A percentile compares a stretch with the other conserved stretches of the same genome.
Evolutionary conservation across 2,888 invertebrate species (phyloP).

Genomic region (Leptopilina drosophilae): DNA sequence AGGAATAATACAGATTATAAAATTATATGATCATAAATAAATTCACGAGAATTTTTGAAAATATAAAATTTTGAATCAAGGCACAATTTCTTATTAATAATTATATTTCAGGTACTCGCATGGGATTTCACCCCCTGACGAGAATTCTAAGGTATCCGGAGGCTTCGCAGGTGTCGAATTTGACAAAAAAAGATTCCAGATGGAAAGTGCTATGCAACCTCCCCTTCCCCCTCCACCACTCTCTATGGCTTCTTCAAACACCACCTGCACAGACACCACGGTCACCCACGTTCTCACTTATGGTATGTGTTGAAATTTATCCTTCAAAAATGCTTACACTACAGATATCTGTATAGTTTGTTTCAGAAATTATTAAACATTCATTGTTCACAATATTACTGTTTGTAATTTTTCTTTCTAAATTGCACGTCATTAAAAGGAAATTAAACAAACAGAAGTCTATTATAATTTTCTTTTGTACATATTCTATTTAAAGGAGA

Average conservation of each 20-base stretch:
- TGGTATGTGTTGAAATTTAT: constrained; percentile 73
- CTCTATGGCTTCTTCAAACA: constrained; percentile 49
- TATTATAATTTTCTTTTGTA: too few relatives aligned
- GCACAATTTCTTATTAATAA: constrained; percentile 8
- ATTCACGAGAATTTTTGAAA: background rate
- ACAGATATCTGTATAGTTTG: too few relatives aligned
- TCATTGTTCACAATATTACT: too few relatives aligned
- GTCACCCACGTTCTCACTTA: constrained; percentile 80
- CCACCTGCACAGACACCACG: constrained; percentile 69
- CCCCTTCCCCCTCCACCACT: constrained; percentile 42
- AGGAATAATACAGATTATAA: background rate
- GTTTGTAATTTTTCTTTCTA: too few relatives aligned
- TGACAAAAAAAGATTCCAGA: constrained; percentile 45
- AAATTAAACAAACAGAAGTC: too few relatives aligned
- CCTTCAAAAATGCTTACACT: background rate
- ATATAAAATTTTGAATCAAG: background rate
- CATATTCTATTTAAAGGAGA: too few relatives aligned
- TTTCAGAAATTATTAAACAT: too few relatives aligned
- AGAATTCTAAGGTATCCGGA: constrained; percentile 33
- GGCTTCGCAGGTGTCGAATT: constrained; percentile 49
- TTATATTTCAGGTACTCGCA: constrained; percentile 14
- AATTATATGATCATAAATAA: too few relatives aligned
- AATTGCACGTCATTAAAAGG: too few relatives aligned
- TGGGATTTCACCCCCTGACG: background rate
- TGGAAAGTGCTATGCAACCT: constrained; percentile 35